A percentile compares a stretch with the other conserved stretches of the same genome.
phyloP scores from a whole-genome alignment of 2,797 vertebrate genomes.

The Sebastes variabilis region DNA sequence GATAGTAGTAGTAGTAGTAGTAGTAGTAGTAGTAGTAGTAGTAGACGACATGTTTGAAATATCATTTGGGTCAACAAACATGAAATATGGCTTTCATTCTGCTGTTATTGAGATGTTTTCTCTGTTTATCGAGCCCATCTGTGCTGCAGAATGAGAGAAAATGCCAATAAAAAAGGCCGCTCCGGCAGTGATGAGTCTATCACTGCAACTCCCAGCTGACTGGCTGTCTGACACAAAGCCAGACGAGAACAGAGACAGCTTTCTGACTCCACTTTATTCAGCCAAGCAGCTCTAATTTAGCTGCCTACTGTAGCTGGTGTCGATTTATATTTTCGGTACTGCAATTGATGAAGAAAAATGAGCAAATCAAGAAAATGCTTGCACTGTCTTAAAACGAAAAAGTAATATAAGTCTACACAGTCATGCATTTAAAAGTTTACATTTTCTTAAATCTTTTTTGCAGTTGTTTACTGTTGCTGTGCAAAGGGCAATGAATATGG shows the following conservation, averaged over 20 bases:
- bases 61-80: constrained; percentile 21
- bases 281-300: constrained; percentile 23
- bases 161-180: constrained; percentile 33
- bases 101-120: constrained; percentile 34
- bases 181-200: constrained; percentile 58
- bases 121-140: constrained; percentile 34
- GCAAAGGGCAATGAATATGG: not conserved
- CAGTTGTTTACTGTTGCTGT: not conserved
- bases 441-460: not conserved
- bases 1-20: not conserved
- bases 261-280: constrained; percentile 36
- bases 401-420: not conserved
- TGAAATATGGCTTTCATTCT: not conserved
- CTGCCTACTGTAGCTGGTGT: constrained; percentile 4
- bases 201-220: constrained; percentile 52
- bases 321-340: not conserved
- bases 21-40: not conserved
- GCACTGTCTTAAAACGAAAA: not conserved
- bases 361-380: not conserved
- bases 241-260: constrained; percentile 44
- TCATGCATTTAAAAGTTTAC: constrained; percentile 4
- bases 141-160: constrained; percentile 43
- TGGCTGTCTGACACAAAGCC: constrained; percentile 46
- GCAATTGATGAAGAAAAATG: constrained; percentile 16
- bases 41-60: not conserved